phyloP scores from a whole-genome alignment of 1,140 invertebrate genomes.

The Myzus persicae region DNA sequence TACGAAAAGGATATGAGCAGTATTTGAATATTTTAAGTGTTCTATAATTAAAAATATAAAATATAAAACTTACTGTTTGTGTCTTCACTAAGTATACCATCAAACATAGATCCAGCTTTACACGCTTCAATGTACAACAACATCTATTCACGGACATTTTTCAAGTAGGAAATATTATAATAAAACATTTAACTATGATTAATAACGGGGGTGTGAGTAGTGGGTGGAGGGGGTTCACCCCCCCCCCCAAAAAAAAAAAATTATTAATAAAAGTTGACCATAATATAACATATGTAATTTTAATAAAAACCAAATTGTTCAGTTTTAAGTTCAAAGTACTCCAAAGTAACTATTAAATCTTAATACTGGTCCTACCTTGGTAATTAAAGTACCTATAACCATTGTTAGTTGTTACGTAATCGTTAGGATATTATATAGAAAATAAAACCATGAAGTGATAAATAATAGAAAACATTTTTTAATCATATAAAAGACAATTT shows the following conservation, averaged over 20 bases:
- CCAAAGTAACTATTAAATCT: too few relatives aligned
- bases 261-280: too few relatives aligned
- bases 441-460: not conserved
- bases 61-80: constrained; percentile 67
- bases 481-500: too few relatives aligned
- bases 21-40: not conserved
- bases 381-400: too few relatives aligned
- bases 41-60: too few relatives aligned
- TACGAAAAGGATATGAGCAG: not conserved
- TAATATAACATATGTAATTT: not conserved
- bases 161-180: not conserved
- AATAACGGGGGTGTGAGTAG: too few relatives aligned
- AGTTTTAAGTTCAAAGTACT: too few relatives aligned
- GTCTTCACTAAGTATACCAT: constrained; percentile 67
- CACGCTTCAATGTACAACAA: constrained; percentile 75
- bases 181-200: not conserved
- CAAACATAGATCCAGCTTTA: constrained; percentile 75
- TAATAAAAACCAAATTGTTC: not conserved
- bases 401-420: too few relatives aligned
- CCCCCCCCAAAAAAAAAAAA: too few relatives aligned
- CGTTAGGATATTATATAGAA: too few relatives aligned
- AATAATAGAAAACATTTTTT: not conserved
- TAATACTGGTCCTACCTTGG: too few relatives aligned
- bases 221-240: too few relatives aligned
- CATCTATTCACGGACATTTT: constrained; percentile 64